These are phyloP conservation scores for Beris morrisii DNA, from an alignment of 2,888 invertebrate genomes.

Conservation along the genomic window DNA sequence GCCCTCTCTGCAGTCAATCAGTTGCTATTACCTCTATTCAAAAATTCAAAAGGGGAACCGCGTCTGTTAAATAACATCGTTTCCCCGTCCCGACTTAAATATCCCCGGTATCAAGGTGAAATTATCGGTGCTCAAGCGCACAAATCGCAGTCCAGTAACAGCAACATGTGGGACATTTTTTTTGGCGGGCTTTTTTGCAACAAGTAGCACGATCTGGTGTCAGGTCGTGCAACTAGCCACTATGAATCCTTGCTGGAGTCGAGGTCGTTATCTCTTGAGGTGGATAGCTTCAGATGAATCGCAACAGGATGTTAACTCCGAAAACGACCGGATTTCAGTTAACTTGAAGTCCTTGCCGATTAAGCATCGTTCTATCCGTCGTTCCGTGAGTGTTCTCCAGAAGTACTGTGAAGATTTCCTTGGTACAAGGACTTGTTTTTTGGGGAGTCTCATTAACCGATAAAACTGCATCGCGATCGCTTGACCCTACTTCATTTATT, in stretches of 20 bases:
- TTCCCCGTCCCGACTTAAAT: no score
- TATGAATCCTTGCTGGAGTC: constrained; percentile 21
- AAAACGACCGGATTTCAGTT: constrained; percentile 31
- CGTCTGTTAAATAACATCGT: no score
- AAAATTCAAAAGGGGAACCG: no score
- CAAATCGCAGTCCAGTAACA: neutral
- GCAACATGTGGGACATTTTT: constrained; percentile 25
- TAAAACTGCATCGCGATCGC: no score
- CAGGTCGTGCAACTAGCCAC: neutral
- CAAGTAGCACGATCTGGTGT: constrained; percentile 1
- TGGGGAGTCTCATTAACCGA: no score
- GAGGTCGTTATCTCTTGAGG: constrained; percentile 22
- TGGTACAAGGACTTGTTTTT: no score
- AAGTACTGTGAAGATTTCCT: no score
- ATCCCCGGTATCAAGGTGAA: no score
- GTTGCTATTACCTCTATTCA: no score
- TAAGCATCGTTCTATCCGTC: constrained; percentile 31
- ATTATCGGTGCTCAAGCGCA: neutral
- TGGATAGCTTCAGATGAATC: constrained; percentile 22
- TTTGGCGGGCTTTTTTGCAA: neutral
- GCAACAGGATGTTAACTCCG: constrained; percentile 28
- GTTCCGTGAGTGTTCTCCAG: constrained; percentile 2
- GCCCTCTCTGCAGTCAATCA: no score
- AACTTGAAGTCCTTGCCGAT: constrained; percentile 35
- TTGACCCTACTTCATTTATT: no score